Evolutionary conservation across 2,797 vertebrate genomes (phyloP).

Genomic region (Lepus townsendii): DNA sequence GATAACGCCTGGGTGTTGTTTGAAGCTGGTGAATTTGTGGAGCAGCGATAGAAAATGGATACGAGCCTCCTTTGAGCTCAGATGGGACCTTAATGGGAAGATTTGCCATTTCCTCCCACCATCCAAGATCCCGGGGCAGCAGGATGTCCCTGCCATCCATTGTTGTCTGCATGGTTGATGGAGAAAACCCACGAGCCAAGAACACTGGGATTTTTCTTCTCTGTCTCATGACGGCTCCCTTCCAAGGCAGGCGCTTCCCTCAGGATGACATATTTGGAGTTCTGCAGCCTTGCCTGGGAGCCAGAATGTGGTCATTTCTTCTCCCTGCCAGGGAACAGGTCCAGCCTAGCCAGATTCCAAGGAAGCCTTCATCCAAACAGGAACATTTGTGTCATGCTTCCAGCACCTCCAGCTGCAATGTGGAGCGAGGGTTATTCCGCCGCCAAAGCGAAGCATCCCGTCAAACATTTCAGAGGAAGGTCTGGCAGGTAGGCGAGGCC

Average conservation of each 20-base stretch:
- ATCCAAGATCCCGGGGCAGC: background rate
- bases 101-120: background rate
- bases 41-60: background rate
- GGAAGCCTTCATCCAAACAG: slow-evolving; percentile 3
- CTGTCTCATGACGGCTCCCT: background rate
- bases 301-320: background rate
- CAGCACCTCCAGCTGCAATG: background rate
- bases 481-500: background rate
- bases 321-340: background rate
- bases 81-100: background rate
- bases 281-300: background rate
- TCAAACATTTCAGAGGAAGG: slow-evolving; percentile 42
- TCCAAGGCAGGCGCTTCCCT: background rate
- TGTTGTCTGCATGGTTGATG: background rate
- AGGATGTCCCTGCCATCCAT: background rate
- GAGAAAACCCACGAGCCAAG: background rate
- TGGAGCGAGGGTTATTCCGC: background rate
- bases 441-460: background rate
- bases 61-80: background rate
- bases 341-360: background rate
- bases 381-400: background rate
- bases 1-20: background rate
- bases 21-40: background rate
- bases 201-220: background rate
- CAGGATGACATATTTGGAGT: background rate